A percentile compares a stretch with the other conserved stretches of the same genome.
Conservation (phyloP, 2,113 vertebrate genomes). For the Trichomycterus rosablanca region DNA sequence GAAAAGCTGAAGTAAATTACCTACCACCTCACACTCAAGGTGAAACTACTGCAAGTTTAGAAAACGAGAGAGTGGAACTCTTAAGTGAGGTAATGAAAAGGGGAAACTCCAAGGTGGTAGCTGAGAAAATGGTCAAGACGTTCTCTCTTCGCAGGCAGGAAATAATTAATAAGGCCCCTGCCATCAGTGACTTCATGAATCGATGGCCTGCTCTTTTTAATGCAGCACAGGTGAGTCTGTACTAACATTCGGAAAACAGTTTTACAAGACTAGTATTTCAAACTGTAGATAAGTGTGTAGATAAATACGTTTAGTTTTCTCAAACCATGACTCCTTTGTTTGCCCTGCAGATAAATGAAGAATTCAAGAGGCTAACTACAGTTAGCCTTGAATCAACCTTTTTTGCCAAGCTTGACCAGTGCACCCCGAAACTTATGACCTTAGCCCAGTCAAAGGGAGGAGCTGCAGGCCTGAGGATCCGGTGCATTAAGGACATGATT, state of each 20-base stretch:
- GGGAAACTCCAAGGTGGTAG: neutral
- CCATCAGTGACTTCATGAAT: neutral
- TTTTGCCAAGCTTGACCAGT: conserved; percentile 22
- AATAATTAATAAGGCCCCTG: conserved; percentile 1
- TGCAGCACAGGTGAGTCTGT: conserved; percentile 1
- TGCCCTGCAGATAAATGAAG: conserved; percentile 26
- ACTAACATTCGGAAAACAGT: neutral
- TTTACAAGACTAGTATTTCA: neutral
- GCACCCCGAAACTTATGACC: conserved; percentile 22
- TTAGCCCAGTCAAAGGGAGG: conserved; percentile 23
- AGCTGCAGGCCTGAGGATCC: conserved; percentile 18
- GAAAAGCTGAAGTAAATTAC: conserved; percentile 4
- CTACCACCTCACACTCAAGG: neutral
- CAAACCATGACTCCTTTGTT: neutral
- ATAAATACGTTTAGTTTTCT: neutral
- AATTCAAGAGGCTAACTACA: conserved; percentile 29
- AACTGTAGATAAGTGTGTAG: too few species aligned
- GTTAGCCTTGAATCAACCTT: conserved; percentile 34
- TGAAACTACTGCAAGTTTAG: conserved; percentile 23
- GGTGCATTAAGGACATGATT: conserved; percentile 11
- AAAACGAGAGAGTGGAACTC: conserved; percentile 11
- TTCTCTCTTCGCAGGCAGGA: neutral
- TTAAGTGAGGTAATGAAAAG: conserved; percentile 11
- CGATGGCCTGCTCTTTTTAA: conserved; percentile 4
- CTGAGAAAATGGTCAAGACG: conserved; percentile 13